Base-by-base conservation (phyloP, 2,888 invertebrate species). In the Choreutis nemorana region DNA sequence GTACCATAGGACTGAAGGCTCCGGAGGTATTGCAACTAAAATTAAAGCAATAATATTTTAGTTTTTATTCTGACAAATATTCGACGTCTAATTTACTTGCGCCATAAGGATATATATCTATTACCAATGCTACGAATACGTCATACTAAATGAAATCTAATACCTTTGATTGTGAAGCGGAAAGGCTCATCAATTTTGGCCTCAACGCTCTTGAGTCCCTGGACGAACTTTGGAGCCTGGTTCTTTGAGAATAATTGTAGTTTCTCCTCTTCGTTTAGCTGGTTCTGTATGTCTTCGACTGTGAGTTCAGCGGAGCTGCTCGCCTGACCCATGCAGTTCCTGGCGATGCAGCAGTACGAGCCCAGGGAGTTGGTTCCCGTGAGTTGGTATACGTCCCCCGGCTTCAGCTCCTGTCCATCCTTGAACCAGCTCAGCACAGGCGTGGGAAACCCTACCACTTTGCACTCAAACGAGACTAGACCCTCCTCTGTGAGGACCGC, bases 401-500 rank as follows among this genome's bases (percentile, higher is more conserved):
- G 94, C 55, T 91, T 91, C 23, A 97, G 68, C 56, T 94, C 94
- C 55, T 93, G 90, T 0, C 93, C 93, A 57, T 95, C 95, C 67
- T 94, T 95, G 63, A 91, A 94, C 94, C 94, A 94, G 50, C 89
- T 86, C 1, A 94, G 75, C 28, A 88, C 73, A 0, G 94, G 94
- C 0, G 94, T 94, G 0, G 94, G 94, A 44, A 92, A 94, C 0
- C 94, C 94, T 2, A 94, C 93, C 0, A 94, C 94, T 64, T 94
- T 94, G 57, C 94, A 94, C 55, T 94, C 94, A 54, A 94, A 94
- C 0, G 94, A 94, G 1, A 94, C 94, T 16, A 94, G 70, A 1
- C 94, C 94, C 70, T 94, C 94, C 55, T 94, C 94, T 0, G 94
- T 94, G 24, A 94, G 78, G 23, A 94, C 87, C 5, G 94, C 94